A percentile compares a stretch with the other conserved stretches of the same genome.
These are phyloP conservation scores for Girardinichthys multiradiatus DNA, from an alignment of 2,113 vertebrate species.

Conservation along the genomic window DNA sequence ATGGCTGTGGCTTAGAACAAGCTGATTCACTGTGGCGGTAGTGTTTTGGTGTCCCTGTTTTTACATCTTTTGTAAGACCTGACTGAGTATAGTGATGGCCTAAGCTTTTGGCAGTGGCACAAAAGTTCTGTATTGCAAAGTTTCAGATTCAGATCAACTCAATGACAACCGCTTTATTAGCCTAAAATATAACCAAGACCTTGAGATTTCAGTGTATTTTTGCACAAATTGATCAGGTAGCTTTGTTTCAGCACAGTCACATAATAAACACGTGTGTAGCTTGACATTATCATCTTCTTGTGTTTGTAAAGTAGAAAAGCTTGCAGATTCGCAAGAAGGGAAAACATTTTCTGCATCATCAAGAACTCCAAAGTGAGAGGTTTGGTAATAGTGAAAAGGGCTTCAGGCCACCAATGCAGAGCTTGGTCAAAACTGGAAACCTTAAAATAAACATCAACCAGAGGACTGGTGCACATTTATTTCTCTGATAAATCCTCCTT, in stretches of 20 bases:
- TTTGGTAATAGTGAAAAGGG: no score
- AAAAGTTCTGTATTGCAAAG: no score
- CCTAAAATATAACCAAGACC: neutral
- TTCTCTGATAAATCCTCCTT: no score
- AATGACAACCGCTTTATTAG: neutral
- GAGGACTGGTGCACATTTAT: no score
- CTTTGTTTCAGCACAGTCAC: neutral
- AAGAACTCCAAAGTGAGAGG: no score
- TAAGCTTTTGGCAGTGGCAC: neutral
- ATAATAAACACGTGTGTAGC: neutral
- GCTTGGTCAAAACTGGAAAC: no score
- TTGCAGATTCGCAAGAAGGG: no score
- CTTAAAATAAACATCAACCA: no score
- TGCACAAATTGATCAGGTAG: neutral
- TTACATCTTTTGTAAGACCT: neutral
- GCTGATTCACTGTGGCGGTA: constrained; percentile 36
- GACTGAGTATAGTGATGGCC: neutral
- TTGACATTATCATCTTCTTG: no score
- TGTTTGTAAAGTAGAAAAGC: no score
- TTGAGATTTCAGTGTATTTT: neutral
- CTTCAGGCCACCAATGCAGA: no score
- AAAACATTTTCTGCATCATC: no score
- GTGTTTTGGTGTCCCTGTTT: neutral
- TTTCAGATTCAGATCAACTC: neutral
- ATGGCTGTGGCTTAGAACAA: constrained; percentile 40